Percentiles rank a stretch among this genome's conserved stretches.
Evolutionary conservation across 2,797 vertebrate genomes (phyloP).

Genomic region (Macropus fuliginosus): DNA sequence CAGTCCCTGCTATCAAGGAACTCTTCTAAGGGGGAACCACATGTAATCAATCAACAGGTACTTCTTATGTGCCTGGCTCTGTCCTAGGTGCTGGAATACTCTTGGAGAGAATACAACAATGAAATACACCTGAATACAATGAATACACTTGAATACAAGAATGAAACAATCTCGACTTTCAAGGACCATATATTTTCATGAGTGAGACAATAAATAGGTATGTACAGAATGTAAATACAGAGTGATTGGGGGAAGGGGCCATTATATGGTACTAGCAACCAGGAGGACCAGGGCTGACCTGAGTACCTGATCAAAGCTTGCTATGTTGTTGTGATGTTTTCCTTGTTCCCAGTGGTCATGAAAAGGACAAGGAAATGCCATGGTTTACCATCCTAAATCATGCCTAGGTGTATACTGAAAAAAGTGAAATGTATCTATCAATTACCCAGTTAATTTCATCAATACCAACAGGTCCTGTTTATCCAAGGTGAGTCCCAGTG

Average conservation of each 20-base stretch:
- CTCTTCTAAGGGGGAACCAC: neutral
- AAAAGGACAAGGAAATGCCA: constrained; percentile 38
- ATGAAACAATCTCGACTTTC: neutral
- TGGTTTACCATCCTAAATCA: constrained; percentile 20
- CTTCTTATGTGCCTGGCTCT: neutral
- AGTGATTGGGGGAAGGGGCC: neutral
- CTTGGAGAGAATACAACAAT: neutral
- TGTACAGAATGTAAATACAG: neutral
- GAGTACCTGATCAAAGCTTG: neutral
- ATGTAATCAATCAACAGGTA: neutral
- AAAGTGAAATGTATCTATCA: constrained; percentile 10
- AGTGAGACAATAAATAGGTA: neutral
- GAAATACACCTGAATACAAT: neutral
- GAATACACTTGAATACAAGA: neutral
- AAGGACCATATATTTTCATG: neutral
- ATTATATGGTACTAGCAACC: neutral
- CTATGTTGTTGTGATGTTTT: neutral
- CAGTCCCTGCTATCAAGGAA: neutral
- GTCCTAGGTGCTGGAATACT: neutral
- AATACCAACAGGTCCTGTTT: neutral
- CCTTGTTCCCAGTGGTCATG: neutral
- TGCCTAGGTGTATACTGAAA: neutral
- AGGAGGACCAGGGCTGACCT: neutral
- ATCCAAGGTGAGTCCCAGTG: constrained; percentile 12
- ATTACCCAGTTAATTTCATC: neutral